Evolutionary conservation across 2,113 vertebrate species (phyloP).

Genomic region (Sylvilagus bachmani): DNA sequence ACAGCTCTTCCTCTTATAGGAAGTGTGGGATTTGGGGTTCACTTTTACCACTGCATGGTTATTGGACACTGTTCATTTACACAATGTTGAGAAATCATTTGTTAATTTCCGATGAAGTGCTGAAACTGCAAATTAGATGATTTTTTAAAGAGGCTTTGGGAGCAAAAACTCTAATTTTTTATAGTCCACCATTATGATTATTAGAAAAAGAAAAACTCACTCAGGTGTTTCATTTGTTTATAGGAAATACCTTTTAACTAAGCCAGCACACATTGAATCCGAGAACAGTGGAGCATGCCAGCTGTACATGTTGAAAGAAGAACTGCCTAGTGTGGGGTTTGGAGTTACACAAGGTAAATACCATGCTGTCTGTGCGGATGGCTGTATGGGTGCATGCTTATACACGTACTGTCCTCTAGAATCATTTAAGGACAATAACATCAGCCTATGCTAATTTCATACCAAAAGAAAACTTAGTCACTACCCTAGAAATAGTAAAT

Average conservation of each 20-base stretch:
- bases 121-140: constrained; percentile 5
- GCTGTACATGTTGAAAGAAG: constrained; percentile 93
- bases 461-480: background rate
- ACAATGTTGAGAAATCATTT: background rate
- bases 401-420: background rate
- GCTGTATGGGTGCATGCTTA: background rate
- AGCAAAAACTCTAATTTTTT: constrained; percentile 37
- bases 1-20: background rate
- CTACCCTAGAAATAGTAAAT: background rate
- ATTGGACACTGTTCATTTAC: background rate
- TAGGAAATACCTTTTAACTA: constrained; percentile 97
- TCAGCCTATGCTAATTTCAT: background rate
- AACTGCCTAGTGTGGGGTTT: constrained; percentile 91
- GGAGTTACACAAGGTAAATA: constrained; percentile 90
- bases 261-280: constrained; percentile 90
- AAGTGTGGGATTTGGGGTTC: constrained; percentile 1
- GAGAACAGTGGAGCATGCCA: constrained; percentile 93
- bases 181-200: background rate
- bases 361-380: background rate
- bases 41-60: background rate
- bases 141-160: background rate
- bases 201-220: constrained; percentile 40
- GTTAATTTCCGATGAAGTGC: background rate
- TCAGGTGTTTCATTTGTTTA: constrained; percentile 53
- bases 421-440: background rate